These are phyloP conservation scores for Pachydiplax longipennis DNA, from an alignment of 2,888 invertebrate genomes.

Conservation along the genomic window DNA sequence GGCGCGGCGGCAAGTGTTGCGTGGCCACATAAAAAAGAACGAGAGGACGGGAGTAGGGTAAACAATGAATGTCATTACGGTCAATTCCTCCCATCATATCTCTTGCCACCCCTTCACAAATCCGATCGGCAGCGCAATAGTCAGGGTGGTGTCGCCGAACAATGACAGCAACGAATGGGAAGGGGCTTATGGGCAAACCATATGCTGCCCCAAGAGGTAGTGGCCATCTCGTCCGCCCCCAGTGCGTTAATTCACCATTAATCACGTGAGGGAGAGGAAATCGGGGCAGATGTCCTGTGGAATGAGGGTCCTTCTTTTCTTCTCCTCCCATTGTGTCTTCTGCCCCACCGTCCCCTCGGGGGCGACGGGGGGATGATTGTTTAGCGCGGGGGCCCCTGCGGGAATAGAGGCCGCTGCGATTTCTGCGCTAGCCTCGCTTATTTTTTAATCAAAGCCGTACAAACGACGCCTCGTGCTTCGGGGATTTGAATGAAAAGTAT, in stretches of 20 bases:
- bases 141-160: neutral
- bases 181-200: neutral
- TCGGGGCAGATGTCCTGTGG: slow-evolving; percentile 21
- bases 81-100: neutral
- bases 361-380: neutral
- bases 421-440: neutral
- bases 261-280: neutral
- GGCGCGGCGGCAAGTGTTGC: neutral
- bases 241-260: neutral
- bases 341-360: neutral
- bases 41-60: neutral
- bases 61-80: neutral
- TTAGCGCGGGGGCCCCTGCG: neutral
- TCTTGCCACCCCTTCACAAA: neutral
- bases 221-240: neutral
- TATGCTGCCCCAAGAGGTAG: neutral
- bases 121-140: neutral
- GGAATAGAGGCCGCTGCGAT: neutral
- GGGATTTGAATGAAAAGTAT: neutral
- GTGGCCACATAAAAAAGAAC: neutral
- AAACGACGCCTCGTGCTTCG: neutral
- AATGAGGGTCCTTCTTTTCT: neutral
- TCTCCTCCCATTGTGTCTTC: neutral
- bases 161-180: neutral
- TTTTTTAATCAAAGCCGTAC: neutral